A percentile compares a stretch with the other conserved stretches of the same genome.
Evolutionary conservation across 2,797 vertebrate genomes (phyloP).

Genomic region (Ctenochaetus hawaiiensis): DNA sequence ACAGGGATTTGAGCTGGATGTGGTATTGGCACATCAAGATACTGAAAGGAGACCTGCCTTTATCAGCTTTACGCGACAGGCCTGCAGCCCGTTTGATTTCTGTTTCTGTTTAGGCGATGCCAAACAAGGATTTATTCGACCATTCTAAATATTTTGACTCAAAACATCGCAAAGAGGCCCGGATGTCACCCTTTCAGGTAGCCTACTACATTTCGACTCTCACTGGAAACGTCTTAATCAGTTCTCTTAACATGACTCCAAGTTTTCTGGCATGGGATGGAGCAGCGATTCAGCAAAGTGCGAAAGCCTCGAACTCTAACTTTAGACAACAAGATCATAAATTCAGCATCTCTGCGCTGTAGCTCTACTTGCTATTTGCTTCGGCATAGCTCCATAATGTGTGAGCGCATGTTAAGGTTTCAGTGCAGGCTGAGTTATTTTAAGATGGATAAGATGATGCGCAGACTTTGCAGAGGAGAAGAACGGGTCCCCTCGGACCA

Average conservation of each 20-base stretch:
- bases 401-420: not conserved
- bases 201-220: not conserved
- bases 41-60: not conserved
- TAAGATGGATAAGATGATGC: conserved; percentile 47
- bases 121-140: conserved; percentile 24
- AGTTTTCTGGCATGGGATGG: not conserved
- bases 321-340: not conserved
- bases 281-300: not conserved
- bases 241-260: not conserved
- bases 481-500: conserved; percentile 59
- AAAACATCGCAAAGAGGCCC: not conserved
- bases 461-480: conserved; percentile 49
- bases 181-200: conserved; percentile 12
- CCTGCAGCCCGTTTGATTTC: not conserved
- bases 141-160: not conserved
- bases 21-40: not conserved
- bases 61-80: conserved; percentile 21
- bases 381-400: not conserved
- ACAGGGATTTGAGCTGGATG: conserved; percentile 1
- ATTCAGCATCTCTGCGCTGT: not conserved
- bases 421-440: conserved; percentile 15
- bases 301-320: not conserved
- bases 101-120: not conserved
- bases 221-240: not conserved
- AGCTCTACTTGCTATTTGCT: not conserved